phyloP scores from a whole-genome alignment of 2,797 vertebrate species.

The Perodicticus potto region DNA sequence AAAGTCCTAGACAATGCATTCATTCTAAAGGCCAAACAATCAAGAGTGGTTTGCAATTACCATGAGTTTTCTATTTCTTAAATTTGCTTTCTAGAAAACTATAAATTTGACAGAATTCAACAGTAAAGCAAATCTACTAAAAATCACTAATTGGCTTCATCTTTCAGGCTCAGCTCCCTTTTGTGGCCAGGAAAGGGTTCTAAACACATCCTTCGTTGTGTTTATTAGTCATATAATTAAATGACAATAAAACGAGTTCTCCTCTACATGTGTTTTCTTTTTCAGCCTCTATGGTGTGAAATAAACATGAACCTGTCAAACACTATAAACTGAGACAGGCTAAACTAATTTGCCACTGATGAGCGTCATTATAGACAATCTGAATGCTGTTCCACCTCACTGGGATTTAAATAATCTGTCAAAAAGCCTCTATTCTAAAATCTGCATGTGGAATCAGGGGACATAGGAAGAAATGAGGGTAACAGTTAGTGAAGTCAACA shows the following conservation, averaged over 20 bases:
- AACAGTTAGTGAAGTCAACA: not conserved
- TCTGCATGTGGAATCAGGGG: not conserved
- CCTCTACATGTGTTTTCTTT: constrained; percentile 28
- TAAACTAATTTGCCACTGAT: constrained; percentile 72
- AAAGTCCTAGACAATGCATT: not conserved
- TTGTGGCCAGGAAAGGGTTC: not conserved
- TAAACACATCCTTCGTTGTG: constrained; percentile 21
- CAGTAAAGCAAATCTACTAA: constrained; percentile 17
- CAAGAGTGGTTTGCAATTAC: not conserved
- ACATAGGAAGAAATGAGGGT: not conserved
- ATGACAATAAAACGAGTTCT: constrained; percentile 54
- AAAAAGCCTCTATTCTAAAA: constrained; percentile 45
- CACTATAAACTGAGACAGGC: constrained; percentile 65
- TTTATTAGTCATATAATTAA: constrained; percentile 57
- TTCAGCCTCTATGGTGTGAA: constrained; percentile 41
- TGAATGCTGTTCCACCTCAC: constrained; percentile 58
- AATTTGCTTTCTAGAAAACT: constrained; percentile 37
- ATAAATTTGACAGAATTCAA: constrained; percentile 35
- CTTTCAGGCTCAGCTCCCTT: not conserved
- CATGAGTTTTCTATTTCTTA: constrained; percentile 16
- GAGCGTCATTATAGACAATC: constrained; percentile 66
- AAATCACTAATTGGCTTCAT: not conserved
- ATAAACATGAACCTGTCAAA: constrained; percentile 75
- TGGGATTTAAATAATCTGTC: constrained; percentile 69
- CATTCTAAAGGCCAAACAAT: not conserved